Base-by-base conservation (phyloP, 37 sponge, comb jelly and placozoan species). In the Bolinopsis microptera region DNA sequence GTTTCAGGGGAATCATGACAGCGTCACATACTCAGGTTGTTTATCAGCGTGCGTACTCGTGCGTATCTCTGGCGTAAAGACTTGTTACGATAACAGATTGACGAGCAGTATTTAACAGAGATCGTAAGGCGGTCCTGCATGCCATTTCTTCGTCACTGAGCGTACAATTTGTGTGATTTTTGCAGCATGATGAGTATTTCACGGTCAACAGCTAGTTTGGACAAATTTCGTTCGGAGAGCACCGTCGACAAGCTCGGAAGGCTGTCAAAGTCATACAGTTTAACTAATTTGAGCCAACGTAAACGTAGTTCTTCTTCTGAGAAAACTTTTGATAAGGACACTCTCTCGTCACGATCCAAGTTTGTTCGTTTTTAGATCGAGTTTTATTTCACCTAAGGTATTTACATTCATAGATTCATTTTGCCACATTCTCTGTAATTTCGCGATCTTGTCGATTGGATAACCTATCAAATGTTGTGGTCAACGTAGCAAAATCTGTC, bases 151-250 rank as follows among this genome's bases (percentile, higher is more conserved):
- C 74, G 74, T 70, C 74, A 70, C 26, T 28, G 3, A 28, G 30
- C 74, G 74, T 70, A 70, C 74, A 70, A 22, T 70, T 70, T 70
- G 74, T 70, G 25, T 70, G 25, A 26, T 28, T 70, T 3, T 2
- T 70, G 74, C 74, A 70, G 28, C 74, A 70, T 70, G 74, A 70
- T 70, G 74, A 70, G 74, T n/a, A 70, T 70, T 70, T 70, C 74
- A 70, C 74, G 74, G 21, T 70, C 74, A 26, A 70, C 74, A 22
- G 74, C 74, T 70, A 70, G 25, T 70, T 70, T 70, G 30, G 74
- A 70, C 25, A 70, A 13, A 18, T 48, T 48, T 48, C 61, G 61
- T 5, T 18, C 61, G 61, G 61, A 48, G 61, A 48, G 61, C 61
- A 8, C 24, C 28, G 25, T 26, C 21, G 30, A 26, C 30, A 70